Evolutionary conservation across 2,797 vertebrate genomes (phyloP).

Genomic region (Diplodus sargus): DNA sequence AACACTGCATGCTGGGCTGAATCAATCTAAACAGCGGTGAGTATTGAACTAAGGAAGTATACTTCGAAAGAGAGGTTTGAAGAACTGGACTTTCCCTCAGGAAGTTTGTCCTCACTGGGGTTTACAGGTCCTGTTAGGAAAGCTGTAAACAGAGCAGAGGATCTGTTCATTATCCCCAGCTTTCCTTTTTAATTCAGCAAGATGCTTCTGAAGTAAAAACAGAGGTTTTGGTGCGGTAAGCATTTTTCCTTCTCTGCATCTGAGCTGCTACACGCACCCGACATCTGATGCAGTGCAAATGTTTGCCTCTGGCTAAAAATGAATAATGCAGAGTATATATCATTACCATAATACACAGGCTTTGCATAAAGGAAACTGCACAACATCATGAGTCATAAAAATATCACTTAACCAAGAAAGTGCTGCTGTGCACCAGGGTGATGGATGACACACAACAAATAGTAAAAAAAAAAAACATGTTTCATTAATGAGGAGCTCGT

Average conservation of each 20-base stretch:
- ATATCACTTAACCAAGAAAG: constrained; percentile 60
- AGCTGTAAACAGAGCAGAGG: constrained; percentile 54
- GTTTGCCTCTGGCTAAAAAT: constrained; percentile 73
- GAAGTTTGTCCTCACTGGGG: constrained; percentile 39
- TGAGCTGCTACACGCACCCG: constrained; percentile 55
- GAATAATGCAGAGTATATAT: constrained; percentile 78
- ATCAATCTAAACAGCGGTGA: constrained; percentile 49
- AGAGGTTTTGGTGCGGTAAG: constrained; percentile 61
- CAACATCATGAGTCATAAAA: constrained; percentile 70
- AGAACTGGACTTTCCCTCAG: constrained; percentile 45
- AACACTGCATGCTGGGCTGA: constrained; percentile 38
- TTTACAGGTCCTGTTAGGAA: constrained; percentile 49
- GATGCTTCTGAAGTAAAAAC: constrained; percentile 46
- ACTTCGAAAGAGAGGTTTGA: constrained; percentile 42
- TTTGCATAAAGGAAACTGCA: constrained; percentile 61
- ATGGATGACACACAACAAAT: constrained; percentile 36
- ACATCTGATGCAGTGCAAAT: constrained; percentile 67
- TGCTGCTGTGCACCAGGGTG: constrained; percentile 7
- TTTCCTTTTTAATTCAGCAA: constrained; percentile 54
- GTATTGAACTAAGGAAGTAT: constrained; percentile 44
- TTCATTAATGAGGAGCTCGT: background rate
- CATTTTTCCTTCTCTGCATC: constrained; percentile 53
- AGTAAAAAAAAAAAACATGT: background rate
- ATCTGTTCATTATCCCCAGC: constrained; percentile 46
- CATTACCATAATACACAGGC: constrained; percentile 79